Base-by-base conservation (phyloP, 2,113 vertebrate genomes). In the Indri indri region DNA sequence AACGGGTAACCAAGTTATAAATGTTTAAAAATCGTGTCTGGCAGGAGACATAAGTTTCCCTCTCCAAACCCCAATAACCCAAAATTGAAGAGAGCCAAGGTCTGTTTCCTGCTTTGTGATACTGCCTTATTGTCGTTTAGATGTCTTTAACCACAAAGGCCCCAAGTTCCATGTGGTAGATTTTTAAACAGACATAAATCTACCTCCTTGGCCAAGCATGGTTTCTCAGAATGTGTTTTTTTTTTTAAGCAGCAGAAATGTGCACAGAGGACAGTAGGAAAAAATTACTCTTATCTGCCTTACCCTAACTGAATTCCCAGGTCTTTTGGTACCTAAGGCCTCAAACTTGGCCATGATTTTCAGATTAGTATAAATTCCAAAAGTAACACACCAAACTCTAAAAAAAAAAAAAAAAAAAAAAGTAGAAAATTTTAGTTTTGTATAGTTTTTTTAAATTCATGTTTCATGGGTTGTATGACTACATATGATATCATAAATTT, bases 21-120 rank as follows among this genome's bases (percentile, higher is more conserved):
- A 96, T 91, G 80, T 89, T 96, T 91, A 83, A 92, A 93, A 87
- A 84, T 92, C 30, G 2, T 74, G 42, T 74, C 76, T 93, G 91
- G 52, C 95, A 96, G 85, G 94, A 96, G 94, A 89, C 88, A 82
- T 45, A 95, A 91, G 83, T 92, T 94, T 96, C 52, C 91, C 79
- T 79, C 83, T 94, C 84, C 52, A 97, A 96, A 97, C 91, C 95
- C 82, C 82, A 96, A 47, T 71, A 95, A 91, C 88, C 94, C 90
- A 65, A 84, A 80, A 37, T 30, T 88, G 88, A 97, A 90, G 83
- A 84, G 50, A 92, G 40, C 13, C 66, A 76, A 90, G 45, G 83
- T 94, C 96, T 98, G 96, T 93, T 97, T 97, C 91, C 94, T 97
- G 94, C 86, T 84, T 91, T 86, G 84, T 83, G 81, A 86, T 91